Evolutionary conservation across 2,888 invertebrate genomes (phyloP), one percentile per base, ranked within the genome.

Genomic region (Deilephila elpenor): DNA sequence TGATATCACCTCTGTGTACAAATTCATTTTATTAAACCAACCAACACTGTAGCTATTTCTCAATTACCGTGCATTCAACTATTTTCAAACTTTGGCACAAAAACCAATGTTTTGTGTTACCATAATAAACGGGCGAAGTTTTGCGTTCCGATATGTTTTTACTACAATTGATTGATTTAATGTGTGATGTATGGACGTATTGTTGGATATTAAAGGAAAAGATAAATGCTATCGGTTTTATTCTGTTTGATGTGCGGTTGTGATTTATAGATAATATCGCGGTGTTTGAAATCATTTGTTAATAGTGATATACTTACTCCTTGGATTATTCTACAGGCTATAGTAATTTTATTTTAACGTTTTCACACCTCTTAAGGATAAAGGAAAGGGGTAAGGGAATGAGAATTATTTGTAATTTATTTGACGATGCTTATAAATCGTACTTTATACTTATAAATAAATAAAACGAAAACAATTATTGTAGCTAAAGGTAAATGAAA

Each of bases 41-140:
- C 44, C 51, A 20, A 5, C 20, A 44, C 64, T 20, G 37, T 44
- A 67, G 44, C 25, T 17, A 67, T 67, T 67, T 67, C 67, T 25
- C 67, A 51, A 67, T 67, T 67, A 67, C 67, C 25, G 14, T 51
- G 44, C 51, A 67, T 67, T 51, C 67, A 4, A 51, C 67, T 67
- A 67, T 67, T 67, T 67, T 67, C 20, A 67, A 29, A 51, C 51
- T 67, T 67, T 67, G 67, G 67, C 67, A 67, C 67, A 51, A 67
- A 67, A 67, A 67, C 67, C 44, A 51, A 51, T 67, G 44, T 51
- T 62, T 62, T 62, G 62, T 51, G 67, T 67, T 51, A 44, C 44
- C 67, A 67, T 62, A 67, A 67, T 67, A 76, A 77, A 76, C 80
- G 75, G 71, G 75, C 74, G 74, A 73, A 75, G 74, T 74, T 74